Percentiles rank a stretch among this genome's conserved stretches.
phyloP scores from a whole-genome alignment of 2,888 invertebrate genomes.

The Eudemis profundana region DNA sequence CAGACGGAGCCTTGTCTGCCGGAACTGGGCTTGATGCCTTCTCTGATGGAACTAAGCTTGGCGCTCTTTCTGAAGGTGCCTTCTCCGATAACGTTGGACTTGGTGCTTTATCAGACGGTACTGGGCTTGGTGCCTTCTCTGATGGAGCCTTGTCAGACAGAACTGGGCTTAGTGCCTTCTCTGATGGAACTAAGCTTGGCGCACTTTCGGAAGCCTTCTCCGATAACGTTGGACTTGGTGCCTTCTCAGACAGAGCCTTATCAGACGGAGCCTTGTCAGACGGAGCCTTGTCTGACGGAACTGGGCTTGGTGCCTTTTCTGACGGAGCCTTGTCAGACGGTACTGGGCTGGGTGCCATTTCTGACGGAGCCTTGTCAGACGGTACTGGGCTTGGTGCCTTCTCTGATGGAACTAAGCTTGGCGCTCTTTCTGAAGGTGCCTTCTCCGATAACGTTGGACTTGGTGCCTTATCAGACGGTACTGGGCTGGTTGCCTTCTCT shows the following conservation, averaged over 20 bases:
- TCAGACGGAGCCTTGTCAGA: background rate
- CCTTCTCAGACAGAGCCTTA: too few species aligned
- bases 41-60: too few species aligned
- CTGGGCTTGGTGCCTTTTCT: slow-evolving; percentile 25
- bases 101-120: too few species aligned
- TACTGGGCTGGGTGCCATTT: slow-evolving; percentile 38
- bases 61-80: too few species aligned
- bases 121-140: slow-evolving; percentile 22
- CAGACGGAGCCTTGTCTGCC: too few species aligned
- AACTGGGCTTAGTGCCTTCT: slow-evolving; percentile 11
- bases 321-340: slow-evolving; percentile 19
- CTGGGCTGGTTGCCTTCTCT: slow-evolving; percentile 32
- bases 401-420: slow-evolving; percentile 4
- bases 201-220: background rate
- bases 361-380: slow-evolving; percentile 6
- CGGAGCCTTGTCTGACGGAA: background rate
- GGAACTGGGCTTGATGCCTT: slow-evolving; percentile 34
- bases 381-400: slow-evolving; percentile 36
- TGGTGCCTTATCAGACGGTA: slow-evolving; percentile 13
- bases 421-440: slow-evolving; percentile 21
- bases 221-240: slow-evolving; percentile 26
- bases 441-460: slow-evolving; percentile 3
- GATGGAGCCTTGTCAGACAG: slow-evolving; percentile 17
- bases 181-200: background rate
- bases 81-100: too few species aligned